These are phyloP conservation scores for Myripristis jacobus DNA, from an alignment of 2,797 vertebrate genomes.

Conservation along the genomic window DNA sequence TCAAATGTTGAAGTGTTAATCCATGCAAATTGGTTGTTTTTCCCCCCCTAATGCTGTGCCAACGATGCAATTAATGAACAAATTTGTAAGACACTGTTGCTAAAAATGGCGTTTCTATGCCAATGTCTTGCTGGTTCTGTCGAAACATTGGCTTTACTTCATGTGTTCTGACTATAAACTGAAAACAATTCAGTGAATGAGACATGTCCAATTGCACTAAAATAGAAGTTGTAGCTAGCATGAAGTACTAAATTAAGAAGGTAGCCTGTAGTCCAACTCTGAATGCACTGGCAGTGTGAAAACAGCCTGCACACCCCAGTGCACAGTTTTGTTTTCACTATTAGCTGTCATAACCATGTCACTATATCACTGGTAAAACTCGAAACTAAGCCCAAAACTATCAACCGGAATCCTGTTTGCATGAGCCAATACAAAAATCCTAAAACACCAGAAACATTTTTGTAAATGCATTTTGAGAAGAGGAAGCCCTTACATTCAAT, in stretches of 20 bases:
- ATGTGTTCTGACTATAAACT: neutral
- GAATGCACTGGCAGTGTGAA: neutral
- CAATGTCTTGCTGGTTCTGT: neutral
- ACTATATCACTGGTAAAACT: slow-evolving; percentile 21
- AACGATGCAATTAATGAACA: no score
- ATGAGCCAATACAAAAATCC: slow-evolving; percentile 37
- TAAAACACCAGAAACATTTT: no score
- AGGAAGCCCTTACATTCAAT: slow-evolving; percentile 5
- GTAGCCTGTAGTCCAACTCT: neutral
- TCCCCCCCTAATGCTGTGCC: no score
- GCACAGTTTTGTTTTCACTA: slow-evolving; percentile 22
- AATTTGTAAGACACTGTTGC: neutral
- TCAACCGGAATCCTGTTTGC: slow-evolving; percentile 41
- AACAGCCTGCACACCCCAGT: neutral
- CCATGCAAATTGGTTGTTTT: neutral
- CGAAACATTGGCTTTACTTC: neutral
- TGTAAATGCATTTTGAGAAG: neutral
- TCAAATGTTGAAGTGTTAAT: neutral
- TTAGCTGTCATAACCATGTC: slow-evolving; percentile 29
- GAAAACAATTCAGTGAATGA: slow-evolving; percentile 7
- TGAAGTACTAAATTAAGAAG: neutral
- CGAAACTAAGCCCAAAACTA: slow-evolving; percentile 52
- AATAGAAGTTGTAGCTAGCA: neutral
- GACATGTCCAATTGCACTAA: neutral
- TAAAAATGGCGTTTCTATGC: neutral